Evolutionary conservation across 2,113 vertebrate genomes (phyloP), one percentile per base, ranked within the genome.

Genomic region (Fregetta grallaria): DNA sequence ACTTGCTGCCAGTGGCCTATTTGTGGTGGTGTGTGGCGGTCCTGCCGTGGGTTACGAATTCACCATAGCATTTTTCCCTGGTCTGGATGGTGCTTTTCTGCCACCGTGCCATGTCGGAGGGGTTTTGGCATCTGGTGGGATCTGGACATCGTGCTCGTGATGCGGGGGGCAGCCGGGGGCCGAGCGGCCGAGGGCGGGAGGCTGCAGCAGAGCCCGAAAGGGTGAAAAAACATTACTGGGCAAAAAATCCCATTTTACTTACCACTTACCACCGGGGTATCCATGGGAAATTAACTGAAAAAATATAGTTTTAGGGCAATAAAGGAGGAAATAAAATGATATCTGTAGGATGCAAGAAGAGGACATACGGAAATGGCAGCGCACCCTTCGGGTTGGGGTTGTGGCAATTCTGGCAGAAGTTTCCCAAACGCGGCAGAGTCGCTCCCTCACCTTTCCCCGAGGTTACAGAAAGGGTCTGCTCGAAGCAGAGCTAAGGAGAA

Each of bases 1-100:
- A 27, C 19, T 32, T 0, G 0, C 81, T 40, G 63, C 4, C 10
- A 56, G 84, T 18, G 67, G 21, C 18, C 36, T 30, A 2, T 42
- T 61, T 83, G 44, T 21, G 63, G 50, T 8, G 22, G 23, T 3
- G 29, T 9, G 44, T 25, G 75, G 36, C 7, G 1, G 34, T 11
- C 62, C 6, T 6, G 6, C 44, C 2, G 7, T 38, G 32, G 50
- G 56, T 21, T n/a, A 34, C 25, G 34, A 1, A 73, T n/a, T 19
- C 4, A 1, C 12, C 1, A 0, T 8, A 45, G 63, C 5, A 0
- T 23, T 67, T 61, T 66, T 47, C 53, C 45, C 12, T 81, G 79
- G 23, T 42, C 21, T 44, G 91, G 36, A 30, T 58, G 88, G 25
- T 53, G 63, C 11, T 62, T 78, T 66, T 44, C n/a, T n/a, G 30